Base-by-base conservation (phyloP, 2,797 vertebrate species). In the Merluccius polli region DNA sequence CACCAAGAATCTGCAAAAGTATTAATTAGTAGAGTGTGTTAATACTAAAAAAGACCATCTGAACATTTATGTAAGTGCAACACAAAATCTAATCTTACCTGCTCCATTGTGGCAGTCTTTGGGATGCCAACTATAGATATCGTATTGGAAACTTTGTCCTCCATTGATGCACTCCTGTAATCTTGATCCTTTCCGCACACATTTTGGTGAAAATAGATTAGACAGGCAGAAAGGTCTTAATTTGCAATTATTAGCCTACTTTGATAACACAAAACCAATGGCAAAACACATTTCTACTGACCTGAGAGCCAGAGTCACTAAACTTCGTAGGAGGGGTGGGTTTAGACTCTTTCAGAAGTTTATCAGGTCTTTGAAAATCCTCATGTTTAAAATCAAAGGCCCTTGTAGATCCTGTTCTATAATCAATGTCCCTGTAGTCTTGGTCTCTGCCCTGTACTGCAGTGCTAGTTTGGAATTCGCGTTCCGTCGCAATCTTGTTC, bases 341-440 rank as follows among this genome's bases (percentile, higher is more conserved):
- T 72, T 94, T 95, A 68, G 94, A 84, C 82, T 95, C 95, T 78
- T 93, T 95, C 82, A 92, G 72, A 77, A 90, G 89, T 89, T 93
- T 93, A 86, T 92, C 96, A 84, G 88, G 88, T 73, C 78, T 68
- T 63, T 92, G 95, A 82, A 95, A 92, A 72, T 95, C 95, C 81
- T 93, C 94, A 3, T 89, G 94, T 74, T 95, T 95, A 87, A 96
- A 98, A n/a, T 95, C 95, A 86, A 95, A 97, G 77, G 92, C 86
- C 44, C 94, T 95, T 72, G 87, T 93, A 0, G 96, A 93, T 0
- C 92, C 94, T 65, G 96, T 94, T 73, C 98, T 94, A 85, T 99
- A 96, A 92, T 99, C 98, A 74, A 98, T 97, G 84, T 99, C 97
- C 9, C 96, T 93, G 85, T 98, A 99, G 82, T 98, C 97, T 85